A percentile compares a stretch with the other conserved stretches of the same genome.
Evolutionary conservation across 2,113 vertebrate genomes (phyloP).

Genomic region (Rhabdornis inornatus): DNA sequence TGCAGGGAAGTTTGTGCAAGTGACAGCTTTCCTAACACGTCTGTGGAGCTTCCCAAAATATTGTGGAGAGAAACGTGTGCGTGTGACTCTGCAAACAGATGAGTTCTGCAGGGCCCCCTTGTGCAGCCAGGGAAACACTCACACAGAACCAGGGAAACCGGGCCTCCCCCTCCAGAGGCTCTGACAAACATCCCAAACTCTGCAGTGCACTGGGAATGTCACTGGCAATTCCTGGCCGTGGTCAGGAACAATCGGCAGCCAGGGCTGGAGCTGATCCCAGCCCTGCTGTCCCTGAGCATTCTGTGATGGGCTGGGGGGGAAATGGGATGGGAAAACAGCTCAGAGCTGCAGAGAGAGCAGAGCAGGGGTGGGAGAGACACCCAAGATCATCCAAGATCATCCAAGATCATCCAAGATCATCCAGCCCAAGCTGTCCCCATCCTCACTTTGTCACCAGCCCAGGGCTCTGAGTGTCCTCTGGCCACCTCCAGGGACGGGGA

Average conservation of each 20-base stretch:
- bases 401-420: too few relatives aligned
- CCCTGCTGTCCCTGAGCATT: accelerated
- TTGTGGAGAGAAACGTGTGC: background rate
- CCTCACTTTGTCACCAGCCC: too few relatives aligned
- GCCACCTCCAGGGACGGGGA: background rate
- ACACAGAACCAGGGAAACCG: background rate
- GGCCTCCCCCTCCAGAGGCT: background rate
- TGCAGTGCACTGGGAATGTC: background rate
- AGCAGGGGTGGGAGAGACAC: too few relatives aligned
- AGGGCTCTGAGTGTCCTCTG: background rate
- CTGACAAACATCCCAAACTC: background rate
- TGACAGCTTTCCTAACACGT: slow-evolving; percentile 62
- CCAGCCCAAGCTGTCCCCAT: accelerated
- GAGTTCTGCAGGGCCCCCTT: background rate
- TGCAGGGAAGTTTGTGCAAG: slow-evolving; percentile 43
- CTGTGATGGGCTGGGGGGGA: accelerated
- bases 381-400: too few relatives aligned
- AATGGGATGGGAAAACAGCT: accelerated
- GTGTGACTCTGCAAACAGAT: slow-evolving; percentile 3
- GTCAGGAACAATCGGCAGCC: background rate
- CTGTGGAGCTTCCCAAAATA: slow-evolving; percentile 6
- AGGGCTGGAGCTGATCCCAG: background rate
- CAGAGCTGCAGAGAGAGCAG: accelerated
- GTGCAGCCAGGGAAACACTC: background rate
- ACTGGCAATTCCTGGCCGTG: background rate